Evolutionary conservation across 2,113 vertebrate species (phyloP).

Genomic region (Cairina moschata): DNA sequence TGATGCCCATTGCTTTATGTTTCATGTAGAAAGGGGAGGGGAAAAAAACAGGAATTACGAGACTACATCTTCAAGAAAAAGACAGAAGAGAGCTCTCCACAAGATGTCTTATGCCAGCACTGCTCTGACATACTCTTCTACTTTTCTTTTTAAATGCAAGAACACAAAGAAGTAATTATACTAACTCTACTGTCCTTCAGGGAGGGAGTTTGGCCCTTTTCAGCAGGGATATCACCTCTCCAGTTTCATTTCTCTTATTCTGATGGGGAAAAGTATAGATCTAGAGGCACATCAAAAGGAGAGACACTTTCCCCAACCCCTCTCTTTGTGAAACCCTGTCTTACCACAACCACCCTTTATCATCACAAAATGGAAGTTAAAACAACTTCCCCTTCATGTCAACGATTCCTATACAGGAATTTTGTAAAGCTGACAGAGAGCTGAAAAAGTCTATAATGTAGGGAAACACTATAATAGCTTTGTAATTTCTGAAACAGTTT

Average conservation of each 20-base stretch:
- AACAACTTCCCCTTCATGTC: neutral
- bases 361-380: neutral
- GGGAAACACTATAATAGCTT: constrained; percentile 30
- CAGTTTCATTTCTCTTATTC: neutral
- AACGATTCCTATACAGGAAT: neutral
- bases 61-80: neutral
- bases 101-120: neutral
- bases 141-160: neutral
- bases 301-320: neutral
- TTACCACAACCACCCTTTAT: neutral
- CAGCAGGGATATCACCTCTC: neutral
- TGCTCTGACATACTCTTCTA: neutral
- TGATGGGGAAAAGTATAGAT: neutral
- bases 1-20: neutral
- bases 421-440: neutral
- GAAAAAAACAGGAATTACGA: neutral
- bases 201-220: neutral
- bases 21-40: neutral
- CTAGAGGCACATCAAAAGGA: neutral
- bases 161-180: neutral
- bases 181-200: neutral
- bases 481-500: constrained; percentile 54
- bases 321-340: neutral
- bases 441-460: neutral
- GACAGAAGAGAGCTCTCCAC: neutral